Evolutionary conservation across 2,113 vertebrate species (phyloP).

Genomic region (Piprites chloris): DNA sequence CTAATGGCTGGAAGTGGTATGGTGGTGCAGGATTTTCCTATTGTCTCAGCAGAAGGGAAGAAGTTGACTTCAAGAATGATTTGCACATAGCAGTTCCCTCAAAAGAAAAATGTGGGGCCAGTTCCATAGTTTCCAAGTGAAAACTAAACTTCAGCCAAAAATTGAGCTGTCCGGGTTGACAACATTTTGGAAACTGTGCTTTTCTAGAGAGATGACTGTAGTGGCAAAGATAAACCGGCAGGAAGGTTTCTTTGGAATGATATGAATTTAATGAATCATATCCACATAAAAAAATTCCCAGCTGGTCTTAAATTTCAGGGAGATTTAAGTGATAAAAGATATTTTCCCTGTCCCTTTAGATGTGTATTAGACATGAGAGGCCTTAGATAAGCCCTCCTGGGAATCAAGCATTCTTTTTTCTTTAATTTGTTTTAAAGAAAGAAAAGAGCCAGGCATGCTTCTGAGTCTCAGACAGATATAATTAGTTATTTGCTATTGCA

Average conservation of each 20-base stretch:
- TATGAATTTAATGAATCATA: constrained; percentile 83
- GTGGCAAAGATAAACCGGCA: constrained; percentile 78
- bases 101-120: constrained; percentile 43
- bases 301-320: constrained; percentile 86
- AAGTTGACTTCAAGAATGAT: constrained; percentile 63
- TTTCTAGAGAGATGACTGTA: constrained; percentile 69
- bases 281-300: constrained; percentile 77
- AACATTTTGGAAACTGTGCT: constrained; percentile 71
- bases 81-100: constrained; percentile 55
- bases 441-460: constrained; percentile 57
- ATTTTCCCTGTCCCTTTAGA: constrained; percentile 77
- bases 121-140: constrained; percentile 61
- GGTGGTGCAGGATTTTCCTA: constrained; percentile 53
- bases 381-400: constrained; percentile 70
- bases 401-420: constrained; percentile 74
- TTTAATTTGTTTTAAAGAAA: constrained; percentile 73
- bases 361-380: constrained; percentile 76
- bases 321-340: constrained; percentile 83
- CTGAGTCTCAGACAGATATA: constrained; percentile 37
- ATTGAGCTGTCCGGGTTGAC: constrained; percentile 67
- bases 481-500: constrained; percentile 70
- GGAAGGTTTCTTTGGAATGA: constrained; percentile 84
- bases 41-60: constrained; percentile 66
- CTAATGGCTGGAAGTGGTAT: constrained; percentile 1
- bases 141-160: constrained; percentile 69